Evolutionary conservation across 2,113 vertebrate species (phyloP).

Genomic region (Phylloscopus whistleri): DNA sequence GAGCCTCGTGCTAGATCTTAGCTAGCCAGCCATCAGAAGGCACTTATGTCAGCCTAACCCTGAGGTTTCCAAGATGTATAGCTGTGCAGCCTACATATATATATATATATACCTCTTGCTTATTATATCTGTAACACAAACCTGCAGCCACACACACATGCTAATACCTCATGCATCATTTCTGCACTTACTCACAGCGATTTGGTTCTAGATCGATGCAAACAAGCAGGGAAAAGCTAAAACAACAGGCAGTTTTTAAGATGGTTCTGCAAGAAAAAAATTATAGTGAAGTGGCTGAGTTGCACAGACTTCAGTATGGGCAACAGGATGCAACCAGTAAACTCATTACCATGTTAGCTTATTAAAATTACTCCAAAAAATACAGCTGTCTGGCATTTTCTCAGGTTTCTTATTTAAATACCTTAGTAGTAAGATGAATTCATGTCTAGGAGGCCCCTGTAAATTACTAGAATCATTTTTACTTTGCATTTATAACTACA

Average conservation of each 20-base stretch:
- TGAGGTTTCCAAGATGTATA: neutral
- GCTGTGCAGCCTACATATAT: neutral
- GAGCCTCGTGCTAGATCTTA: neutral
- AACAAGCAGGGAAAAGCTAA: neutral
- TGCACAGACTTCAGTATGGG: neutral
- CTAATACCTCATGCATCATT: neutral
- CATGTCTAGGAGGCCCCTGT: neutral
- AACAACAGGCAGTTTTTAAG: neutral
- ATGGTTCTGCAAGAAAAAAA: neutral
- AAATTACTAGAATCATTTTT: neutral
- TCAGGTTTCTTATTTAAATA: conserved; percentile 1
- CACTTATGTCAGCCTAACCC: conserved; percentile 46
- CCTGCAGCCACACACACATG: neutral
- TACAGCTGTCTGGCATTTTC: neutral
- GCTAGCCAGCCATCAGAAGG: conserved; percentile 48
- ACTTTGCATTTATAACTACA: conserved; percentile 21
- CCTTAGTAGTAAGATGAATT: neutral
- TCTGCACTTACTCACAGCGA: neutral
- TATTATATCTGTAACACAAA: conserved; percentile 1
- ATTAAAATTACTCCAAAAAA: neutral
- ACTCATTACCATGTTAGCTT: neutral
- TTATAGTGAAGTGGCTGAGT: neutral
- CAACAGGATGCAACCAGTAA: neutral
- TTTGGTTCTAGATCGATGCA: neutral
- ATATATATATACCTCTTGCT: neutral